Evolutionary conservation across 2,888 invertebrate genomes (phyloP).

Genomic region (Athalia rosae): DNA sequence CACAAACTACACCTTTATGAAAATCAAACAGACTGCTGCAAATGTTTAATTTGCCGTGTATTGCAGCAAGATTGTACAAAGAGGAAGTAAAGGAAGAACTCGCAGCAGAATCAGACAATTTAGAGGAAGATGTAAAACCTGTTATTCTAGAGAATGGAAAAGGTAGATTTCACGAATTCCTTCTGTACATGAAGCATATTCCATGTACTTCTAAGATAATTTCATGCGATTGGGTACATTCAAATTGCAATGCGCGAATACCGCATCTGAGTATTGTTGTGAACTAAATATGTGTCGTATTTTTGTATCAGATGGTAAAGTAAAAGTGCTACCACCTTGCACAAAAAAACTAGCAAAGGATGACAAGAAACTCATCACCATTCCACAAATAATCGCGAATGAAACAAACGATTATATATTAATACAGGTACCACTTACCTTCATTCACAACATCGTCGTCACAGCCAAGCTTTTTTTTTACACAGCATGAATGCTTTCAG

Average conservation of each 20-base stretch:
- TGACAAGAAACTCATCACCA: constrained; percentile 50
- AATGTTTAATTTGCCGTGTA: too few relatives aligned
- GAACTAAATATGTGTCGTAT: neutral
- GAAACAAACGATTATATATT: constrained; percentile 65
- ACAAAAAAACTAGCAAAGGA: constrained; percentile 45
- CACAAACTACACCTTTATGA: constrained; percentile 25
- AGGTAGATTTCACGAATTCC: constrained; percentile 54
- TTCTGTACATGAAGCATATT: neutral
- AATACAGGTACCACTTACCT: constrained; percentile 60
- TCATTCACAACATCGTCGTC: neutral
- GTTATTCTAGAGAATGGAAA: constrained; percentile 62
- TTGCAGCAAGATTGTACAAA: constrained; percentile 58
- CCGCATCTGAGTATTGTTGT: neutral
- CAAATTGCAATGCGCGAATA: too few relatives aligned
- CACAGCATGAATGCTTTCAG: constrained; percentile 52
- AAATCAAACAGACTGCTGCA: too few relatives aligned
- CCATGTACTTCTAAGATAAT: too few relatives aligned
- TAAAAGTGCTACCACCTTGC: constrained; percentile 38
- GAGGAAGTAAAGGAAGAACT: constrained; percentile 52
- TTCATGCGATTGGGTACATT: too few relatives aligned
- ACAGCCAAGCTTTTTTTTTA: too few relatives aligned
- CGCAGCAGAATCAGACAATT: constrained; percentile 51
- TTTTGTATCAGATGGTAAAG: constrained; percentile 36
- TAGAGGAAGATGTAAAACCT: constrained; percentile 62
- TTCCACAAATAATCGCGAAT: constrained; percentile 64